phyloP scores from a whole-genome alignment of 2,888 invertebrate species.

The Dasypolia templi region DNA sequence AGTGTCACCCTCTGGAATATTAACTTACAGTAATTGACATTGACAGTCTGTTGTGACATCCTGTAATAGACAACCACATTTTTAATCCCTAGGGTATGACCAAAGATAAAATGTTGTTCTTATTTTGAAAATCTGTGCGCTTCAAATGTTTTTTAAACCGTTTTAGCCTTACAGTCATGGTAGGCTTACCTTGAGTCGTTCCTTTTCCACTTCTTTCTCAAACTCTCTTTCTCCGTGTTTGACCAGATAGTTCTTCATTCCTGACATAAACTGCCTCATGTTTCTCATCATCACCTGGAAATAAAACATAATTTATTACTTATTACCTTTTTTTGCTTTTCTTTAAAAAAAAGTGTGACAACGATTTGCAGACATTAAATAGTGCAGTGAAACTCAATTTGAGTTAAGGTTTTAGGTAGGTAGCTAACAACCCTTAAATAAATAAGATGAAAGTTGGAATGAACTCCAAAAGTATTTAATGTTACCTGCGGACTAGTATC shows the following conservation, averaged over 20 bases:
- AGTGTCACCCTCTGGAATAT: no score
- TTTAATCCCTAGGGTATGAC: no score
- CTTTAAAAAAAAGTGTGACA: not conserved
- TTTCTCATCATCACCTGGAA: constrained; percentile 95
- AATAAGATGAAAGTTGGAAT: not conserved
- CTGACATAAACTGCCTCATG: constrained; percentile 99
- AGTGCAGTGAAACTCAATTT: not conserved
- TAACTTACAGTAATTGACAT: no score
- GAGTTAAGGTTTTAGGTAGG: not conserved
- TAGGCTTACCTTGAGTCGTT: constrained; percentile 92
- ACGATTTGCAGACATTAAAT: not conserved
- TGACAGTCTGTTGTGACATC: no score
- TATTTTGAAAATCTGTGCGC: no score
- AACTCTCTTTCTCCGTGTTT: constrained; percentile 98
- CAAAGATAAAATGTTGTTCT: no score
- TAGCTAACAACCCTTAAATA: not conserved
- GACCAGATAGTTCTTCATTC: constrained; percentile 99
- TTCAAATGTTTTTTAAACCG: no score
- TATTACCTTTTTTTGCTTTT: no score
- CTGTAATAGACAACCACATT: no score
- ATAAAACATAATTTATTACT: constrained; percentile 6
- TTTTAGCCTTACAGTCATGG: no score
- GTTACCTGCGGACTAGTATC: constrained; percentile 95
- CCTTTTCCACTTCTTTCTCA: constrained; percentile 96
- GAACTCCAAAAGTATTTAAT: not conserved